Evolutionary conservation across 2,797 vertebrate genomes (phyloP).

Genomic region (Brachyalestes nurse): DNA sequence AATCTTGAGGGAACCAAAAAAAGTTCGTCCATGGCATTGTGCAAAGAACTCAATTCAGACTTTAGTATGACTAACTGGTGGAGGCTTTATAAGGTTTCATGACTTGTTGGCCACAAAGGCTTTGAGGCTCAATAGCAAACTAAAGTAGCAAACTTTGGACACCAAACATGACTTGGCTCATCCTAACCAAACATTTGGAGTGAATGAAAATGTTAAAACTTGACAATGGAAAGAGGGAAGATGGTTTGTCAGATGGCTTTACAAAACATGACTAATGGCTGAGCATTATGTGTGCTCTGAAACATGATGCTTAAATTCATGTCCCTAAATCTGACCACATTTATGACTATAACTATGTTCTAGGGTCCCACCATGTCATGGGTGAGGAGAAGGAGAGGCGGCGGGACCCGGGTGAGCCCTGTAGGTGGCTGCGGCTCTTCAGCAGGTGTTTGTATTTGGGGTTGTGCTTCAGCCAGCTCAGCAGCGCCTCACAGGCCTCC

Average conservation of each 20-base stretch:
- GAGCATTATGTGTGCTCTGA: too few species aligned
- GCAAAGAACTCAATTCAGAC: too few species aligned
- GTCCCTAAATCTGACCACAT: not conserved
- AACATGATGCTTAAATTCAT: not conserved
- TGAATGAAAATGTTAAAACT: not conserved
- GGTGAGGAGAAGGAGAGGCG: constrained; percentile 82
- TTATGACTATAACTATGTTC: not conserved
- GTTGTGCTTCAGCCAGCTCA: constrained; percentile 92
- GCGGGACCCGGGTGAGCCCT: constrained; percentile 84
- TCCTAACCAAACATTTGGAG: not conserved
- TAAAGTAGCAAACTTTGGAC: not conserved
- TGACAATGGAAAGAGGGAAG: not conserved
- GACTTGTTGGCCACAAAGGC: too few species aligned
- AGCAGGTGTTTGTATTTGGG: constrained; percentile 92
- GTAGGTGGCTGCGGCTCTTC: constrained; percentile 82
- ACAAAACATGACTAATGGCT: too few species aligned
- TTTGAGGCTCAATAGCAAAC: too few species aligned
- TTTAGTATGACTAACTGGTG: too few species aligned
- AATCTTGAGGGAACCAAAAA: too few species aligned
- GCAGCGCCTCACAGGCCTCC: constrained; percentile 91
- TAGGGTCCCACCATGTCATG: constrained; percentile 62
- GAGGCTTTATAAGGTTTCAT: too few species aligned
- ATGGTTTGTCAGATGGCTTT: not conserved
- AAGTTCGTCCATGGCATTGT: too few species aligned
- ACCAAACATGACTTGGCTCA: not conserved